Base-by-base conservation (phyloP, 2,113 vertebrate species). In the Grallaria varia region DNA sequence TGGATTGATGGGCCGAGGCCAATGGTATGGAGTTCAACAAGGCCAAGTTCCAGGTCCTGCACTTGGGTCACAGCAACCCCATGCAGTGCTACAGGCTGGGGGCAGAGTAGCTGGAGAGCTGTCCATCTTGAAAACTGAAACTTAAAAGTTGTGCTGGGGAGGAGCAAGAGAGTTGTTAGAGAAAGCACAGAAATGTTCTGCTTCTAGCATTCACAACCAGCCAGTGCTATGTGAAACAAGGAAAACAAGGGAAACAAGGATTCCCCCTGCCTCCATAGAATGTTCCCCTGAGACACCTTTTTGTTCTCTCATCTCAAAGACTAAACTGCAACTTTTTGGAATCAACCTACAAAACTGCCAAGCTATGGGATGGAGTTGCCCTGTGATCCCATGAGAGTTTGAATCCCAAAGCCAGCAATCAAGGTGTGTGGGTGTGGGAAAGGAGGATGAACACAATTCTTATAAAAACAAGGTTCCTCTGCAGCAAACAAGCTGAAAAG, bases 381-480 rank as follows among this genome's bases (percentile, higher is more conserved):
- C 56, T 75, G 42, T 56, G 62, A 77, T 52, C 73, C 76, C 0
- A 4, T 67, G 86, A 86, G 83, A 90, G 50, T 77, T 2, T 89
- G 72, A 86, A 92, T 77, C 58, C 64, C 73, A 78, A 68, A 82
- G 66, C 69, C 33, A 84, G 84, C 56, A 89, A 68, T 39, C 89
- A 75, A 87, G 40, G 60, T 3, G 76, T 15, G 95, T 93, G 95
- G 96, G 95, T 60, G 95, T 96, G 96, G 86, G 90, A 94, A 97
- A 93, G 88, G 63, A 95, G 42, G 66, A 84, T 60, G 67, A 94
- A 78, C 77, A 59, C 10, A 80, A 39, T 93, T 95, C 91, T 75
- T 93, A 89, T 14, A 90, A 55, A 83, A 92, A 45, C 35, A 63
- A 56, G 56, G 42, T 28, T 95, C 35, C 72, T 89, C 40, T 87